Evolutionary conservation across 2,113 vertebrate species (phyloP).

Genomic region (Channa maculata): DNA sequence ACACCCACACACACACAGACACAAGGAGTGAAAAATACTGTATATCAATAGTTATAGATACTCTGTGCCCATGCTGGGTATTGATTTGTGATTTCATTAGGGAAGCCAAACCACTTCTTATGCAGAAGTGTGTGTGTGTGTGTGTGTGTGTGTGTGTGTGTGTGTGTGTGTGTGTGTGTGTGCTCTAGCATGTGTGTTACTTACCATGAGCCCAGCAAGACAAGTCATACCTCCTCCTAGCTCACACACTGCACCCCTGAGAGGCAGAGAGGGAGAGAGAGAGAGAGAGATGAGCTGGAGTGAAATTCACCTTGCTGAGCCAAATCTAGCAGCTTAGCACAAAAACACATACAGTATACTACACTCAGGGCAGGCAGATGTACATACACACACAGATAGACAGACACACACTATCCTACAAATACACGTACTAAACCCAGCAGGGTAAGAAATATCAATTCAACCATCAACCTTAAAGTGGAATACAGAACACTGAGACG

Average conservation of each 20-base stretch:
- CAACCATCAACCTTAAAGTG: conserved; percentile 75
- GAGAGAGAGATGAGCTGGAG: conserved; percentile 38
- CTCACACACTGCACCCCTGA: conserved; percentile 80
- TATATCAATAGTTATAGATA: conserved; percentile 47
- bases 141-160: not conserved
- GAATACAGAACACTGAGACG: conserved; percentile 78
- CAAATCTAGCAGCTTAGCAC: conserved; percentile 57
- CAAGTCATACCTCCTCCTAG: conserved; percentile 82
- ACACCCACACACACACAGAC: not conserved
- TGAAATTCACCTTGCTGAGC: conserved; percentile 63
- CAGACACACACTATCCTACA: conserved; percentile 1
- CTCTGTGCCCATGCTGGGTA: conserved; percentile 35
- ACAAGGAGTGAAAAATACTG: conserved; percentile 12
- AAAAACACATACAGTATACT: conserved; percentile 5
- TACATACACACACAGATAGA: conserved; percentile 29
- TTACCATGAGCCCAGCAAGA: conserved; percentile 81
- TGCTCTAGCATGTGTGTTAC: conserved; percentile 34
- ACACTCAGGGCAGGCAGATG: not conserved
- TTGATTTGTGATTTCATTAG: conserved; percentile 57
- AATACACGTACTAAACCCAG: conserved; percentile 56
- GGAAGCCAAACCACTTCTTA: not conserved
- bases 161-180: conserved; percentile 7
- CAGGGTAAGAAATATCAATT: conserved; percentile 79
- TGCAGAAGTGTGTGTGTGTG: too few species aligned
- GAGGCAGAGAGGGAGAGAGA: conserved; percentile 45